Conservation (phyloP, 2,797 vertebrate species). For the Chelidonichthys spinosus region DNA sequence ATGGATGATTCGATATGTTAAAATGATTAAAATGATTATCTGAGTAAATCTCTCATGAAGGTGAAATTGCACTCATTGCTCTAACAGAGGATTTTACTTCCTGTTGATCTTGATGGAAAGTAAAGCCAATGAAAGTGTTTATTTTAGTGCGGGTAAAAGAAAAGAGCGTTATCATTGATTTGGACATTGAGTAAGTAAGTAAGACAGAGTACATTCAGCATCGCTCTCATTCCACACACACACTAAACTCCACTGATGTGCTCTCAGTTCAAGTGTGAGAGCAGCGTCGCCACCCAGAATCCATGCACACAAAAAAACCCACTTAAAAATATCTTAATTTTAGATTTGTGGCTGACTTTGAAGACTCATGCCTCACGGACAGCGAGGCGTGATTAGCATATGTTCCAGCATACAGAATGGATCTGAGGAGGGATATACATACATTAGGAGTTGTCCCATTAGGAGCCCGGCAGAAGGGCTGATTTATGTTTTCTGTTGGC, state of each 20-base stretch:
- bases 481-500: slow-evolving; percentile 77
- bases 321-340: slow-evolving; percentile 56
- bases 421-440: slow-evolving; percentile 73
- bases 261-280: slow-evolving; percentile 3
- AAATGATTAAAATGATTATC: no score
- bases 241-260: slow-evolving; percentile 35
- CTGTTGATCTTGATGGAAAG: no score
- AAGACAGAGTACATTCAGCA: neutral
- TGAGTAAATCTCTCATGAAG: no score
- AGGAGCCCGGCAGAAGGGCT: slow-evolving; percentile 65
- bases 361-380: slow-evolving; percentile 69
- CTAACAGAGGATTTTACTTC: no score
- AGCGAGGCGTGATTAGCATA: slow-evolving; percentile 73
- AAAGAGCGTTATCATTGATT: neutral
- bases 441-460: slow-evolving; percentile 79
- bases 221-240: slow-evolving; percentile 23
- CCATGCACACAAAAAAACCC: neutral
- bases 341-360: slow-evolving; percentile 70
- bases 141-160: neutral
- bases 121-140: neutral
- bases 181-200: slow-evolving; percentile 13
- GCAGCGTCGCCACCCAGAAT: neutral
- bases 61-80: no score
- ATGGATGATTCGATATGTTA: no score
- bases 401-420: slow-evolving; percentile 67